Percentiles rank a stretch among this genome's conserved stretches.
Evolutionary conservation across 2,797 vertebrate species (phyloP).

Genomic region (Holocentrus rufus): DNA sequence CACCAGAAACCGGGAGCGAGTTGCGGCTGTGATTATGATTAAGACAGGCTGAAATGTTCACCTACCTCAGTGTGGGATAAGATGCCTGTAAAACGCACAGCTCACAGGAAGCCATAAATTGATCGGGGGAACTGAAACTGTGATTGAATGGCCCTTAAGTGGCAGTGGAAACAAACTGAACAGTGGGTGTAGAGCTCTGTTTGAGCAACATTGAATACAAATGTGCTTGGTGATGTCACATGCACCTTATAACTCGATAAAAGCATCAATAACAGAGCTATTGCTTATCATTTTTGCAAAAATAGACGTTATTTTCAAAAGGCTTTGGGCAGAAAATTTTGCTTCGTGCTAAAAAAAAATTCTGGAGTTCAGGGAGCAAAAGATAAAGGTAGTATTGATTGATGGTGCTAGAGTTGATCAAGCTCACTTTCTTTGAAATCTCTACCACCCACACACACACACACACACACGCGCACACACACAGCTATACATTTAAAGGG

Average conservation of each 20-base stretch:
- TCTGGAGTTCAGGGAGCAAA: too few species aligned
- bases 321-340: not conserved
- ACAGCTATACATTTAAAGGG: too few species aligned
- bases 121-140: not conserved
- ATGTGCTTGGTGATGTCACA: not conserved
- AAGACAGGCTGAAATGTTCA: too few species aligned
- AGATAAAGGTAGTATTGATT: not conserved
- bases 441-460: too few species aligned
- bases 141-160: not conserved
- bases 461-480: too few species aligned
- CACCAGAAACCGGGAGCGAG: too few species aligned
- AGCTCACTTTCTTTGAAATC: not conserved
- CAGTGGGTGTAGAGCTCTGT: not conserved
- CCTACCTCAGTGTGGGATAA: too few species aligned
- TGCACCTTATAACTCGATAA: not conserved
- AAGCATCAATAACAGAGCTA: too few species aligned
- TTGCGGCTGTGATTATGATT: too few species aligned
- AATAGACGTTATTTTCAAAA: not conserved
- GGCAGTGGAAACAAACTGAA: not conserved
- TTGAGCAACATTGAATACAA: not conserved
- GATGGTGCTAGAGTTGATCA: not conserved
- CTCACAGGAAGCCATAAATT: not conserved
- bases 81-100: too few species aligned
- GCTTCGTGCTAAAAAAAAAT: not conserved
- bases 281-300: not conserved